Conservation (phyloP, 2,797 vertebrate genomes). For the Urophycis tenuis region DNA sequence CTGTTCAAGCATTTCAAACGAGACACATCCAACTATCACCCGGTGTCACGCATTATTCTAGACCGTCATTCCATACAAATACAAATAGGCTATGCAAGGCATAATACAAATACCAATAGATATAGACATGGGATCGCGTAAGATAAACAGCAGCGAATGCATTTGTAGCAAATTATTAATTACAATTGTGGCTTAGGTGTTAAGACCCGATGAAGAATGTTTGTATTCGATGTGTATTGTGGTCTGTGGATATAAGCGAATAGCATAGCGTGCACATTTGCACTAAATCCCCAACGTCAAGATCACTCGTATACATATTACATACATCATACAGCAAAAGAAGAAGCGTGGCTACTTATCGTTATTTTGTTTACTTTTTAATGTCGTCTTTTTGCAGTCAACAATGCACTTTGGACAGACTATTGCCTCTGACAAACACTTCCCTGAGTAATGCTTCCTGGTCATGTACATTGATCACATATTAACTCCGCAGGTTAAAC, state of each 20-base stretch:
- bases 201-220: neutral
- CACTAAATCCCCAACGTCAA: neutral
- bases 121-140: neutral
- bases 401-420: neutral
- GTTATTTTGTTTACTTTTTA: neutral
- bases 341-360: neutral
- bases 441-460: neutral
- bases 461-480: neutral
- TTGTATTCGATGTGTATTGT: neutral
- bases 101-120: neutral
- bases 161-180: neutral
- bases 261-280: too few relatives aligned
- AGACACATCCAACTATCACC: constrained; percentile 26
- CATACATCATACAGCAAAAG: neutral
- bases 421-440: neutral
- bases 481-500: neutral
- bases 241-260: neutral
- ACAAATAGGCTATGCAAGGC: neutral
- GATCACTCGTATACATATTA: neutral
- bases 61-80: neutral
- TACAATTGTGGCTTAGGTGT: neutral
- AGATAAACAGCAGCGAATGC: neutral
- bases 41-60: neutral
- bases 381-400: neutral
- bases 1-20: neutral